A percentile compares a stretch with the other conserved stretches of the same genome.
phyloP scores from a whole-genome alignment of 2,888 invertebrate genomes.

The Apamea anceps region DNA sequence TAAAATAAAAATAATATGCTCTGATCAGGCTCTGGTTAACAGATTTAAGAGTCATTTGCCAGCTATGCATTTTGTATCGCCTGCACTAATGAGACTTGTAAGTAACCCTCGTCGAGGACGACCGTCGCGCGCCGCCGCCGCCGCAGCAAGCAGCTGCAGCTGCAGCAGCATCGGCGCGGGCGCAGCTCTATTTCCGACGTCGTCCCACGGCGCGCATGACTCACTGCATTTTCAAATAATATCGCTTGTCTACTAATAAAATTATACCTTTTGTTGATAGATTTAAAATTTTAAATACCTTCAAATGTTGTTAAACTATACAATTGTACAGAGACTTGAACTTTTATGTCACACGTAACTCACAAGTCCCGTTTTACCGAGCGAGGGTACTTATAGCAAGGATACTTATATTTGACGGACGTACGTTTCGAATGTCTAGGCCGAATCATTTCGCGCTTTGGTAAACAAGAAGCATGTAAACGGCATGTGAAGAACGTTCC shows the following conservation, averaged over 20 bases:
- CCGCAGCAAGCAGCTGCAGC: constrained; percentile 1
- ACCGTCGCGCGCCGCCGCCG: neutral
- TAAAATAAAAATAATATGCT: constrained; percentile 1
- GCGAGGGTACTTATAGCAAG: neutral
- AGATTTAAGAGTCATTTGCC: neutral
- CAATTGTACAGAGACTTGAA: neutral
- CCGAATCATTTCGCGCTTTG: constrained; percentile 16
- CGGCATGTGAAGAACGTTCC: constrained; percentile 20
- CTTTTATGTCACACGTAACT: neutral
- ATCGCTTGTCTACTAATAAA: constrained; percentile 77
- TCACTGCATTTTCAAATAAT: constrained; percentile 87
- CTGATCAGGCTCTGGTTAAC: neutral
- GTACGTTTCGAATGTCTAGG: neutral
- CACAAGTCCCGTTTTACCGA: neutral
- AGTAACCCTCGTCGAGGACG: constrained; percentile 10
- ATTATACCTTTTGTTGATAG: constrained; percentile 69
- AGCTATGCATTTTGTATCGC: neutral
- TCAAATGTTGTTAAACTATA: constrained; percentile 41
- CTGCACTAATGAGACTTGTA: neutral
- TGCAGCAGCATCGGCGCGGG: constrained; percentile 47
- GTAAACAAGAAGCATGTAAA: constrained; percentile 23
- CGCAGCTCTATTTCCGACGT: constrained; percentile 81
- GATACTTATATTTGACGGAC: neutral
- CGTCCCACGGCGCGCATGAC: constrained; percentile 72
- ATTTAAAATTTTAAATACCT: constrained; percentile 63